phyloP scores from a whole-genome alignment of 1,140 invertebrate genomes.

The Reticulitermes speratus region DNA sequence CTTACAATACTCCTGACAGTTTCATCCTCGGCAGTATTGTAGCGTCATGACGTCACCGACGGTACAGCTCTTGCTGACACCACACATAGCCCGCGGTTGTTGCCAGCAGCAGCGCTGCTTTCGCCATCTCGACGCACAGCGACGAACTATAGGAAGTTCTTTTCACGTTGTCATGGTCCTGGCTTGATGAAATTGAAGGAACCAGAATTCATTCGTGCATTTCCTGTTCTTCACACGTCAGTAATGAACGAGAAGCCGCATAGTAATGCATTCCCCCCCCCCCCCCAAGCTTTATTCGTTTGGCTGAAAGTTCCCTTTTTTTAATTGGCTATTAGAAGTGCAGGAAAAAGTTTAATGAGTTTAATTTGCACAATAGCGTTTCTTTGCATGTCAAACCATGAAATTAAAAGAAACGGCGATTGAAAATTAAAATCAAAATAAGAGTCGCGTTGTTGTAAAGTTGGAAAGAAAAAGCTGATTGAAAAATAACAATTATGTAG shows the following conservation, averaged over 20 bases:
- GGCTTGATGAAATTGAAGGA: not conserved
- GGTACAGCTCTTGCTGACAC: not conserved
- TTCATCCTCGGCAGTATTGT: too few species aligned
- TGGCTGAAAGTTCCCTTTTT: not conserved
- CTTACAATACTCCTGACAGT: too few species aligned
- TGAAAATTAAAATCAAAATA: not conserved
- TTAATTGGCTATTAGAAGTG: constrained; percentile 3
- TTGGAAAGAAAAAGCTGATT: not conserved
- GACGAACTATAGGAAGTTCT: not conserved
- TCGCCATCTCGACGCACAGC: not conserved
- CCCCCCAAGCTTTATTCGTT: not conserved
- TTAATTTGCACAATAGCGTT: not conserved
- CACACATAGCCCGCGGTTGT: not conserved
- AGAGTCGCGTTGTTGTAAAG: not conserved
- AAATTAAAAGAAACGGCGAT: not conserved
- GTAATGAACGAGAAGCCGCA: too few species aligned
- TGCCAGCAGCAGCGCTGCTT: not conserved
- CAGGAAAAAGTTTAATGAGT: not conserved
- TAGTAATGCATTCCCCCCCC: too few species aligned
- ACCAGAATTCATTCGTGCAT: not conserved
- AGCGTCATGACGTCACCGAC: too few species aligned
- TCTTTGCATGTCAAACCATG: not conserved
- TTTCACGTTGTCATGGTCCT: not conserved
- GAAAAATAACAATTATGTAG: not conserved
- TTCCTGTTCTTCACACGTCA: too few species aligned